phyloP scores from a whole-genome alignment of 2,797 vertebrate genomes.

The Pampus argenteus region DNA sequence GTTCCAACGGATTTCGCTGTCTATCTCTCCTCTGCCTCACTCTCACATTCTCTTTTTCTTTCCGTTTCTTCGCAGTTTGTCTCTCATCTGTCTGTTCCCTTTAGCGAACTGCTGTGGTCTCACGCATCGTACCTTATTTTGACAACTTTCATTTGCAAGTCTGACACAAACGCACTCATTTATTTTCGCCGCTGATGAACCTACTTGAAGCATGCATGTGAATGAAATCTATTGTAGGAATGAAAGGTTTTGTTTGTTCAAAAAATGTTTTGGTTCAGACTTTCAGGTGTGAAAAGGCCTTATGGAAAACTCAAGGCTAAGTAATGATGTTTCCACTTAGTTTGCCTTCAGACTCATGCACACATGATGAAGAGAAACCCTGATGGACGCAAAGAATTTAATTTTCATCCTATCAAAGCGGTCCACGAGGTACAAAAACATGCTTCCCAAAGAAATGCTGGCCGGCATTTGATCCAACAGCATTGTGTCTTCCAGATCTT shows the following conservation, averaged over 20 bases:
- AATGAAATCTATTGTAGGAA: conserved; percentile 23
- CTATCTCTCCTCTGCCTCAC: conserved; percentile 40
- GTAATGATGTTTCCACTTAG: conserved; percentile 18
- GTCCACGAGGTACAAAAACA: conserved; percentile 29
- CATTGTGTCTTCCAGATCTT: conserved; percentile 17
- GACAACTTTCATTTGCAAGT: conserved; percentile 63
- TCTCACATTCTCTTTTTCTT: conserved; percentile 38
- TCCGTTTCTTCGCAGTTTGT: conserved; percentile 22
- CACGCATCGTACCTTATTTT: conserved; percentile 58
- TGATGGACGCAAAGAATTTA: conserved; percentile 25
- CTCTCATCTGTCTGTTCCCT: conserved; percentile 45
- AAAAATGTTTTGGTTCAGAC: no score
- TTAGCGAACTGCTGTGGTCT: conserved; percentile 53
- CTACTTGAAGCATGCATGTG: conserved; percentile 28
- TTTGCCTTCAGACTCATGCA: not conserved
- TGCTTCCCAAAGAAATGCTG: conserved; percentile 10
- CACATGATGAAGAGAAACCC: conserved; percentile 6
- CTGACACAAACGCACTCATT: conserved; percentile 49
- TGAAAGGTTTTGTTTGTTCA: conserved; percentile 38
- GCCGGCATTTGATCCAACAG: conserved; percentile 1
- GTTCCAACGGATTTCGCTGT: conserved; percentile 61
- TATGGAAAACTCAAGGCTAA: conserved; percentile 7
- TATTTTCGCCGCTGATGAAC: conserved; percentile 40
- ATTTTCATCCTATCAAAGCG: conserved; percentile 35
- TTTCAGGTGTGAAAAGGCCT: no score